phyloP scores from a whole-genome alignment of 1,140 invertebrate genomes.

The Hyles vespertilio region DNA sequence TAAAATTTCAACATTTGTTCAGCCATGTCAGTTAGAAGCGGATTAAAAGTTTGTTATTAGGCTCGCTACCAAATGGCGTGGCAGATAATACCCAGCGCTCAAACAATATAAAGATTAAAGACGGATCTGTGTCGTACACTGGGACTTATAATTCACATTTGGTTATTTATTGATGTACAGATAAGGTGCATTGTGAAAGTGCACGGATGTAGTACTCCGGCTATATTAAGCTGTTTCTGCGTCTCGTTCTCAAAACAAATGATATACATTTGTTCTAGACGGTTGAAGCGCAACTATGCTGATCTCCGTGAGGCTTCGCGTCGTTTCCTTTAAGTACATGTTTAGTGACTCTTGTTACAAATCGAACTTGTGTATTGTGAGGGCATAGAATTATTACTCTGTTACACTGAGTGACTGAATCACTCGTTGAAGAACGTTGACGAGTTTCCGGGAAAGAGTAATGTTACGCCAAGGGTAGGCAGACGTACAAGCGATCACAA shows the following conservation, averaged over 20 bases:
- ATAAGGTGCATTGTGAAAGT: too few species aligned
- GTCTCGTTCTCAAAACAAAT: slow-evolving; percentile 39
- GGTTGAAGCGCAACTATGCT: slow-evolving; percentile 31
- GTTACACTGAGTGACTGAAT: too few species aligned
- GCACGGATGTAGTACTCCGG: slow-evolving; percentile 1
- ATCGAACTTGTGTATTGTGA: slow-evolving; percentile 27
- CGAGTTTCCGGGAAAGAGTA: too few species aligned
- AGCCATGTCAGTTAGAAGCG: too few species aligned
- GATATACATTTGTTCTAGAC: slow-evolving; percentile 45
- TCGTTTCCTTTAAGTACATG: slow-evolving; percentile 28
- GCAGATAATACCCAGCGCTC: too few species aligned
- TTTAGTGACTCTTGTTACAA: slow-evolving; percentile 26
- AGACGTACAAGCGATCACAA: too few species aligned
- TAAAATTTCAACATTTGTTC: too few species aligned
- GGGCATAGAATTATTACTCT: slow-evolving; percentile 17
- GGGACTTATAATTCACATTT: neutral
- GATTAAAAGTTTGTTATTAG: too few species aligned
- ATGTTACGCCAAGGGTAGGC: too few species aligned
- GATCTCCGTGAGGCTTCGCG: slow-evolving; percentile 29
- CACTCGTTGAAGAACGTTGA: too few species aligned
- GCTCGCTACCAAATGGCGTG: too few species aligned
- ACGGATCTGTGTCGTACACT: neutral
- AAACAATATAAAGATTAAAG: neutral
- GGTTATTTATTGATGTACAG: too few species aligned
- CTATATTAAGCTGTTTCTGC: slow-evolving; percentile 33